Conservation (phyloP, 2,888 invertebrate species). For the Abrostola tripartita region DNA sequence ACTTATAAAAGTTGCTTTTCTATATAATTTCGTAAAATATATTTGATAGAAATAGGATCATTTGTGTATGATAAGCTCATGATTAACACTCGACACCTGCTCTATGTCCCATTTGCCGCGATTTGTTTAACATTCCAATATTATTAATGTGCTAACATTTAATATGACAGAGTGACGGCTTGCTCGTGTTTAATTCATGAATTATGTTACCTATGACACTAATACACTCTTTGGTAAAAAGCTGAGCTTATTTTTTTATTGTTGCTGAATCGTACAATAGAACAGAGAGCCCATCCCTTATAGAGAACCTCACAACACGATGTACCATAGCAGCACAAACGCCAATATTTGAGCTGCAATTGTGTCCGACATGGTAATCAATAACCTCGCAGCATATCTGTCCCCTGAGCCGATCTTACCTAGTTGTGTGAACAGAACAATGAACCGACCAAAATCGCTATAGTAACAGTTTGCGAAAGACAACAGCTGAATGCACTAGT, state of each 20-base stretch:
- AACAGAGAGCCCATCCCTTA: not conserved
- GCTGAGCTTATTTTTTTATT: too few species aligned
- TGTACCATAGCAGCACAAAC: not conserved
- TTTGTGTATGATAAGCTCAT: conserved; percentile 21
- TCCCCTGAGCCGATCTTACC: conserved; percentile 3
- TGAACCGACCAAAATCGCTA: conserved; percentile 45
- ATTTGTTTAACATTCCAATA: conserved; percentile 49
- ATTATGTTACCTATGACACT: not conserved
- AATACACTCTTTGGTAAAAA: too few species aligned
- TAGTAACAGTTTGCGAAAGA: conserved; percentile 66
- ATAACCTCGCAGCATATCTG: conserved; percentile 46
- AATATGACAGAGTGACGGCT: conserved; percentile 18
- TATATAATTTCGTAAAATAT: conserved; percentile 1
- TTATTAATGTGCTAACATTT: conserved; percentile 36
- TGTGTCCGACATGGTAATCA: conserved; percentile 35
- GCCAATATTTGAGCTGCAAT: conserved; percentile 26
- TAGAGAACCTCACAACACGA: not conserved
- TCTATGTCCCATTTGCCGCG: conserved; percentile 25
- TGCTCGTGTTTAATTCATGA: conserved; percentile 21
- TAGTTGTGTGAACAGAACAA: conserved; percentile 6
- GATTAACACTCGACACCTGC: conserved; percentile 28
- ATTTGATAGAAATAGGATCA: conserved; percentile 18
- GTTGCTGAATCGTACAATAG: conserved; percentile 9
- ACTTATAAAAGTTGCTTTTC: too few species aligned
- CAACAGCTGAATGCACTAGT: conserved; percentile 71